These are phyloP conservation scores for Champsocephalus gunnari DNA, from an alignment of 2,797 vertebrate genomes.

Conservation along the genomic window DNA sequence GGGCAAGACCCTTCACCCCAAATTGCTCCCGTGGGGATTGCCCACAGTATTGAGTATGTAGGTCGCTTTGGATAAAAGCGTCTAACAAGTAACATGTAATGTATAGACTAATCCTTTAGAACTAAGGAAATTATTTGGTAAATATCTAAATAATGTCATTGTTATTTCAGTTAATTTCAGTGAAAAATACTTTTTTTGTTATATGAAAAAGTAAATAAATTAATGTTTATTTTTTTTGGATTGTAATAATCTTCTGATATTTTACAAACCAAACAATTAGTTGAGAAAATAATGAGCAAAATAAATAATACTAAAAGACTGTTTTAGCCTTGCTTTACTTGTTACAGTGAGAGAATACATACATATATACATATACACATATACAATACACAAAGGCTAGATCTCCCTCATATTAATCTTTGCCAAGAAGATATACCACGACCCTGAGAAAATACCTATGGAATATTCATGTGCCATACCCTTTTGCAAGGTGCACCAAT, in stretches of 20 bases:
- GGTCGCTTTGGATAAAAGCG: too few species aligned
- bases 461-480: constrained; percentile 65
- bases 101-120: neutral
- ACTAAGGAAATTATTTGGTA: neutral
- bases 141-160: neutral
- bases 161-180: neutral
- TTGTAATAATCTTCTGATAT: neutral
- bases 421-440: constrained; percentile 56
- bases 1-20: too few species aligned
- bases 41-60: too few species aligned
- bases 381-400: constrained; percentile 15
- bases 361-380: too few species aligned
- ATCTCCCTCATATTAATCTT: constrained; percentile 29
- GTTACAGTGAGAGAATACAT: neutral
- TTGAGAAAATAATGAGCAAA: neutral
- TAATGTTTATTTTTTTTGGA: neutral
- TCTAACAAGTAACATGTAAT: too few species aligned
- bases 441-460: constrained; percentile 54
- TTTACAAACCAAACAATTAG: neutral
- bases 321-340: neutral
- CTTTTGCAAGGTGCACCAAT: constrained; percentile 47
- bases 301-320: neutral
- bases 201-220: neutral
- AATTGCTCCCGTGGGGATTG: too few species aligned
- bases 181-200: neutral